Base-by-base conservation (phyloP, 2,113 vertebrate species). In the Crotalus helleri region DNA sequence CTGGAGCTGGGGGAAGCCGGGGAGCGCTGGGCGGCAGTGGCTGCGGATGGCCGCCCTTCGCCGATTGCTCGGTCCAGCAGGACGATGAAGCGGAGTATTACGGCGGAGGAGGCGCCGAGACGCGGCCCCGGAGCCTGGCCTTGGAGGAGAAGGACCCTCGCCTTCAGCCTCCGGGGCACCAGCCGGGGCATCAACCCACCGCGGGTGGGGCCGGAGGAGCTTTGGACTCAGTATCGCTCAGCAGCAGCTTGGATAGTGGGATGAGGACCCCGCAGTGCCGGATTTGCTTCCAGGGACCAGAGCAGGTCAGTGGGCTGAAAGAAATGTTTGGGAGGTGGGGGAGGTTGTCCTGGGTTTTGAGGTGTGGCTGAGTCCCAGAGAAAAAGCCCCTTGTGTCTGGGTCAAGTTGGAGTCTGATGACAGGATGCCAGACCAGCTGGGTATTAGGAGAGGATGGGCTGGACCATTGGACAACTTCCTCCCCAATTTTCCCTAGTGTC, bases 241-340 rank as follows among this genome's bases (percentile, higher is more conserved):
- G 97, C 95, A 99, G 98, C 97, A 98, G 98, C 97, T 98, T 98
- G 94, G 97, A 97, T 94, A 99, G 98, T 97, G 98, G 98, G 92
- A 98, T 98, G 97, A 98, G 98, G 95, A 98, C 98, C 94, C 98
- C 98, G 64, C 98, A 99, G 98, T 99, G 99, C 97, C 97, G 98
- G 95, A 99, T 99, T 98, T 99, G 99, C 94, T 99, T 99, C 97
- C 99, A 99, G 94, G 98, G 99, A 95, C 98, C 97, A 0, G 98
- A 99, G 96, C 99, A 99, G 98, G 99, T 99, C 97, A 95, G 96
- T 92, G 19, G 89, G 64, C 57, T 23, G 11, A 46, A 93, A 49
- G 8, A 46, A 91, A 33, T 44, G 88, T 7, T 1, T 9, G 49
- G 8, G 1, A 0, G 81, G 44, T 29, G 9, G 24, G 0, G 2